Base-by-base conservation (phyloP, 2,797 vertebrate genomes). In the Bryconaethiops microstoma region DNA sequence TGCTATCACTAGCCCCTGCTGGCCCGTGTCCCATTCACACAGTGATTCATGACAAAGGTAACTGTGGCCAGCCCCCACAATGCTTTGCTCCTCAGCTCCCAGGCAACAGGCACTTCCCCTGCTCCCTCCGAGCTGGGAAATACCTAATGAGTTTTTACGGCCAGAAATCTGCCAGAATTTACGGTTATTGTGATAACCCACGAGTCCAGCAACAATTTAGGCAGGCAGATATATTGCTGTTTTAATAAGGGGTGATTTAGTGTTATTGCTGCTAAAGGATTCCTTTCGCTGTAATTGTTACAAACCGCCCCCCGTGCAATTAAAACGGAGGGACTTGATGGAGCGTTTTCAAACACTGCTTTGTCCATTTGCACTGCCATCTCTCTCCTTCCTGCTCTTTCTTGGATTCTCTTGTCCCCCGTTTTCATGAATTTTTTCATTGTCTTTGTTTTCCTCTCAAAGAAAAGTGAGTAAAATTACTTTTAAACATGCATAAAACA, bases 181-280 rank as follows among this genome's bases (percentile, higher is more conserved):
- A 96, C 91, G 90, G 92, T 92, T 96, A 95, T 95, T 96, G 92
- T 96, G 93, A 95, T 96, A 96, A 96, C 95, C 95, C 91, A 84
- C 80, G 92, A 91, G 92, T 92, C 89, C 87, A 86, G 91, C 85
- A 83, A 88, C 54, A 86, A 89, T 90, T 88, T 78, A 89, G 91
- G 86, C 82, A 86, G 88, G 88, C 90, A 92, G 91, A 92, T 91
- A 92, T 92, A 91, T 90, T 87, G 83, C 85, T 89, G 89, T 92
- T 94, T 92, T 92, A 93, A 93, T 91, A 92, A 91, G 90, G 82
- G 54, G 81, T 92, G 92, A 93, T 93, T 93, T 92, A 89, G 83
- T 85, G 86, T 86, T 89, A 87, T 86, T 85, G 87, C 85, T 74
- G 85, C 84, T 86, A 83, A 84, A 89, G 84, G 85, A 89, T 87